Evolutionary conservation across 1,140 invertebrate species (phyloP).

Genomic region (Cyclargus thomasi): DNA sequence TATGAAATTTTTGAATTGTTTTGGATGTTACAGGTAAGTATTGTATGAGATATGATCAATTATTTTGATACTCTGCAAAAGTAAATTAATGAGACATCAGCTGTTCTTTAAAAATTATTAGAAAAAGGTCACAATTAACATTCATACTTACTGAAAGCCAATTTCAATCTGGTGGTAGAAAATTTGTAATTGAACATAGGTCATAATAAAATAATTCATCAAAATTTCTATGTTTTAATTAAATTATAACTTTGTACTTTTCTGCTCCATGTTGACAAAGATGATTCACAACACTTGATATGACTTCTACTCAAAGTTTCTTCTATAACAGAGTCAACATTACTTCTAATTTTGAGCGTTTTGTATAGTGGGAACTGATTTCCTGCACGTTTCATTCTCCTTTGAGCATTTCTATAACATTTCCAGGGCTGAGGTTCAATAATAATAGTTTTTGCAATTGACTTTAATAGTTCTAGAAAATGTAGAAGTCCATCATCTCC

Average conservation of each 20-base stretch:
- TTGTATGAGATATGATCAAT: too few species aligned
- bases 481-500: conserved; percentile 81
- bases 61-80: too few species aligned
- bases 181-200: too few species aligned
- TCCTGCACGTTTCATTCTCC: conserved; percentile 79
- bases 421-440: conserved; percentile 90
- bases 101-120: too few species aligned
- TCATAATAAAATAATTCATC: conserved; percentile 5
- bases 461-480: conserved; percentile 77
- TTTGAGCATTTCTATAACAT: conserved; percentile 84
- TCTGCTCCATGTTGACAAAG: conserved; percentile 80
- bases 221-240: conserved; percentile 17
- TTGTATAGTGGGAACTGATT: conserved; percentile 78
- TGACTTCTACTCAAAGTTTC: conserved; percentile 75
- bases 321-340: conserved; percentile 79
- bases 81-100: too few species aligned
- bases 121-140: too few species aligned
- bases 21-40: too few species aligned
- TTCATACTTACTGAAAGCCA: too few species aligned
- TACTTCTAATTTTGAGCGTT: conserved; percentile 76
- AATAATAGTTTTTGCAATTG: conserved; percentile 76
- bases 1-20: too few species aligned
- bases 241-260: conserved; percentile 76
- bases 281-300: conserved; percentile 75
- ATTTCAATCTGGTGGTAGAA: too few species aligned